Base-by-base conservation (phyloP, 2,888 invertebrate genomes). In the Trimorus sp. region DNA sequence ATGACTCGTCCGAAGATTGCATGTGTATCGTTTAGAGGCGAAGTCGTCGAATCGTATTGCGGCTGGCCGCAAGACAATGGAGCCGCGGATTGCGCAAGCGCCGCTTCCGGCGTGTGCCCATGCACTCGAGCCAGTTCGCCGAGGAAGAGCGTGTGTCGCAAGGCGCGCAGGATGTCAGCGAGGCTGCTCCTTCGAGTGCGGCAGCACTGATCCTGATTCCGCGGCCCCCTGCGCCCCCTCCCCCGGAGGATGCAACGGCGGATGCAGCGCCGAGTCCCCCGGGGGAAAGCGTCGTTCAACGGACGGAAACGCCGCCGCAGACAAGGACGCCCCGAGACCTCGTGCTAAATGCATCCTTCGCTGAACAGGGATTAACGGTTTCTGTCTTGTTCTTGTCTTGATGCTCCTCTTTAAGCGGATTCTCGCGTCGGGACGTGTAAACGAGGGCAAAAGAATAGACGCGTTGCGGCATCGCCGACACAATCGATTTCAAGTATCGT, bases 311-410 rank as follows among this genome's bases (percentile, higher is more conserved):
- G 86, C 84, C 73, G 79, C 87, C 66, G 51, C 40, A 86, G 87
- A 78, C 90, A 90, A 90, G 90, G 90, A 90, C 90, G 86, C 81
- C 68, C 40, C 84, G 87, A 87, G 90, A 89, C 90, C 90, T 91
- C 90, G 90, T 90, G 90, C 90, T 84, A 89, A 88, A 91, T 91
- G 90, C 90, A 91, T 90, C 90, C 90, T 90, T 89, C 88, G 90
- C 85, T 90, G 90, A 88, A 87, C 90, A 89, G 86, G 84, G 79
- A 82, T 84, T 81, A 86, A 84, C 80, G 80, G 80, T 83, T 45
- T 81, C 78, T 63, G 71, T 78, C 48, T 69, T 58, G 54, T 40
- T 70, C 71, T 82, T 76, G 74, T 79, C 82, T 75, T 65, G 74
- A 69, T 83, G 76, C 70, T 76, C 76, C 79, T 79, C 79, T 82